phyloP scores from a whole-genome alignment of 2,113 vertebrate genomes.

The Ceyx melanurus region DNA sequence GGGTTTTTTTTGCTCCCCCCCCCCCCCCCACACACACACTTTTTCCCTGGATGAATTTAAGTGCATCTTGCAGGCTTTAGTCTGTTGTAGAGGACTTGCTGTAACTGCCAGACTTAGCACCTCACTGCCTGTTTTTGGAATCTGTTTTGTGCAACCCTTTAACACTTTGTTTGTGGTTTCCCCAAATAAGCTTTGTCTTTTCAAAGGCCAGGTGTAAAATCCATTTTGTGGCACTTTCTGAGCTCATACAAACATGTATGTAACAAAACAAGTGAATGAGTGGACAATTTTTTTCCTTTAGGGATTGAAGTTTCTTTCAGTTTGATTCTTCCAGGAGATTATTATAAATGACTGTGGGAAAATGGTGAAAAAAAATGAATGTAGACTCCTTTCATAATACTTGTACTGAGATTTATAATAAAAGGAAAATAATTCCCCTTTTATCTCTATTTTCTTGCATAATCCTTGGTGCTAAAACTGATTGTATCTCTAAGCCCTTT shows the following conservation, averaged over 20 bases:
- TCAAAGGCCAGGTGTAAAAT: not conserved
- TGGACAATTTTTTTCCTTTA: not conserved
- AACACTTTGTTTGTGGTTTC: not conserved
- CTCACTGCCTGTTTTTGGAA: not conserved
- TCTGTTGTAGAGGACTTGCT: not conserved
- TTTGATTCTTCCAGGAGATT: slow-evolving; percentile 29
- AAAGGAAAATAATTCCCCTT: slow-evolving; percentile 11
- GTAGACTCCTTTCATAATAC: not conserved
- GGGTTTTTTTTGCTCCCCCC: not conserved
- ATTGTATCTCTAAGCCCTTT: slow-evolving; percentile 13
- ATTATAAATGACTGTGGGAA: slow-evolving; percentile 38
- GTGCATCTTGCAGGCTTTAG: not conserved
- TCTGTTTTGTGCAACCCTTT: not conserved
- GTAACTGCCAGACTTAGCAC: not conserved
- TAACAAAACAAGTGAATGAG: slow-evolving; percentile 33
- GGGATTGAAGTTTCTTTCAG: not conserved
- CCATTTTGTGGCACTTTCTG: not conserved
- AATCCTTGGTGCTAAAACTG: slow-evolving; percentile 20
- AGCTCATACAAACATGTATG: slow-evolving; percentile 15
- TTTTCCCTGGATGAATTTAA: not conserved
- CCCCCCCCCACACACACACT: too few species aligned
- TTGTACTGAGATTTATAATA: not conserved
- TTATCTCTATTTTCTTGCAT: slow-evolving; percentile 34
- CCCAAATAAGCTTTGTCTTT: slow-evolving; percentile 43
- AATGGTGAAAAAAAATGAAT: not conserved